Base-by-base conservation (phyloP, 1,140 invertebrate species). In the Drosophila lowei region DNA sequence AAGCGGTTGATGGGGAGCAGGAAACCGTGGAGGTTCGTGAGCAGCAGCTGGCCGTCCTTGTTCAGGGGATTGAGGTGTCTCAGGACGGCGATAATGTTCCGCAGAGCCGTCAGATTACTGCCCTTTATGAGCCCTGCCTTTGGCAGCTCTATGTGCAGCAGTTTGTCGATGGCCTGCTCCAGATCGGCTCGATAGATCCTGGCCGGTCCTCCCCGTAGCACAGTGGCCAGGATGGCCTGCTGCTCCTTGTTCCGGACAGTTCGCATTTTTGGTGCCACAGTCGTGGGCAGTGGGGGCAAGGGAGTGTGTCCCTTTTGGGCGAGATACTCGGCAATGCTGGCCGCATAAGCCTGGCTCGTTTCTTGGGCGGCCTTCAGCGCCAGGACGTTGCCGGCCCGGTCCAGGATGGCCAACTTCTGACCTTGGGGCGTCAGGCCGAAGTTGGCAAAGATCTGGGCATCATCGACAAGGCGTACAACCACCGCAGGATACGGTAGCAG, bases 131-230 rank as follows among this genome's bases (percentile, higher is more conserved):
- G 0, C 0, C 43, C 13, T 28, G 43, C 58, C 43, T 86, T 86
- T n/a, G 73, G 81, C 2, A 85, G 16, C 23, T 85, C 81, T 2
- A 86, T 64, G 13, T 86, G 81, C 1, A 85, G n/a, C 1, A 85
- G 50, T 9, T 81, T 77, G 18, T 86, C 67, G 6, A 85, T 77
- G 0, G 81, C 77, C 56, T 85, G 81, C 25, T 85, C 73, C 55
- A 85, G 34, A 44, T 85, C 81, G 0, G 81, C 81, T 0, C 70
- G 73, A 56, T 72, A 85, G 3, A 77, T 42, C n/a, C 49, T 54
- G 0, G 30, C 55, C 9, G 47, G 25, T 4, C 43, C 54, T 1
- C 46, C 50, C 2, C 46, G 56, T 0, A 77, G 47, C 0, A 84
- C 80, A 1, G 62, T 41, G 2, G 43, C 23, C 0, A 84, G 34